Base-by-base conservation (phyloP, 2,797 vertebrate species). In the Falco biarmicus region DNA sequence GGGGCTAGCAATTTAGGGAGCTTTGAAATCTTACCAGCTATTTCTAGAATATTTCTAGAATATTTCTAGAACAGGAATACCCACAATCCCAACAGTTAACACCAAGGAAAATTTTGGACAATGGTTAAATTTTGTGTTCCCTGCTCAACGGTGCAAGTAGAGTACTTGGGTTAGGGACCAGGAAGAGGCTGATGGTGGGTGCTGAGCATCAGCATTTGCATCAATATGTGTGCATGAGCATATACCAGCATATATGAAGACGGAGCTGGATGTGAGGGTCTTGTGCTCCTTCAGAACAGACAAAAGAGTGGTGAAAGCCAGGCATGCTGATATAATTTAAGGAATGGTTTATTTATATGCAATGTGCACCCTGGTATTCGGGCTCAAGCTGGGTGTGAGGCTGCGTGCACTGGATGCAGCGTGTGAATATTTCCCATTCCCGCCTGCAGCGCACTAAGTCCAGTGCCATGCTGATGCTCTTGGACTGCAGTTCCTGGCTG, bases 381-480 rank as follows among this genome's bases (percentile, higher is more conserved):
- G 77, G 41, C 32, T 51, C 50, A 18, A 2, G 7, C 60, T 80
- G 51, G 18, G 56, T 75, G 61, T 47, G 75, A 47, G 54, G 61
- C 18, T 2, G 0, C 4, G 2, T 10, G 59, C n/a, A 11, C 61
- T 56, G 48, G 25, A 4, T 5, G 26, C 17, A 73, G 73, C n/a
- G 31, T 1, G 1, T 43, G 47, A 56, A 31, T 39, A 11, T 57
- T 76, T 79, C 59, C 41, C 51, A 50, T 16, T 80, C 45, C 56
- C 4, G 11, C 7, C 24, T 29, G 54, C 78, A 81, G 69, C 2
- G 2, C 25, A 1, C n/a, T 5, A 19, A 86, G 73, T 37, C 54
- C 61, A 26, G 50, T 65, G 75, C 70, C 50, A 3, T 6, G 76
- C 4, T 4, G 53, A 3, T 85, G 81, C 53, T 78, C 78, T 43